phyloP scores from a whole-genome alignment of 2,888 invertebrate species.

The Campopleginae sp. region DNA sequence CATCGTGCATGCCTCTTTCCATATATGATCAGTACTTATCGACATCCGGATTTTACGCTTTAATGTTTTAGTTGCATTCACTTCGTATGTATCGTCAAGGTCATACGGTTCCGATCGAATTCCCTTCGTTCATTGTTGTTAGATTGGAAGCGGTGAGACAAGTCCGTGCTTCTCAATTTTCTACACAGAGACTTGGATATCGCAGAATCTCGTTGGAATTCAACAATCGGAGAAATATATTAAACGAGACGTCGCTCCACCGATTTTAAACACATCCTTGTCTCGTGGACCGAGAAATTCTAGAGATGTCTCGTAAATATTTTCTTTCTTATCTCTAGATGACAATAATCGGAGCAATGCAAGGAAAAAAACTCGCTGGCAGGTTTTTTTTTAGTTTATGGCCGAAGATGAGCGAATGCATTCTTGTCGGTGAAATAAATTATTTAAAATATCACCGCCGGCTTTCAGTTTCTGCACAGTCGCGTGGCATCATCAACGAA shows the following conservation, averaged over 20 bases:
- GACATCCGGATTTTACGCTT: conserved; percentile 24
- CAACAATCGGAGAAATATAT: background rate
- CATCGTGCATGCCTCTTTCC: background rate
- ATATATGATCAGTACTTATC: background rate
- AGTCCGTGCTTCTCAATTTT: conserved; percentile 21
- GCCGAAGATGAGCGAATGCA: conserved; percentile 1
- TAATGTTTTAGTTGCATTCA: conserved; percentile 50
- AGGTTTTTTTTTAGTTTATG: conserved; percentile 26
- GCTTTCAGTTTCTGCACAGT: conserved; percentile 9
- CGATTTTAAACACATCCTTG: background rate
- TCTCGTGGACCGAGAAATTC: background rate
- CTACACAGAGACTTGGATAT: background rate
- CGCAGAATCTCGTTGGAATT: background rate
- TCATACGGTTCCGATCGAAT: conserved; percentile 54
- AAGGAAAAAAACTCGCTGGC: conserved; percentile 2
- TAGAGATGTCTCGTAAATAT: background rate
- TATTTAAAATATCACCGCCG: background rate
- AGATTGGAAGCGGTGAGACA: conserved; percentile 14
- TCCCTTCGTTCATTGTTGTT: conserved; percentile 37
- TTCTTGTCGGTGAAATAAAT: background rate
- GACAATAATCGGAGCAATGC: background rate
- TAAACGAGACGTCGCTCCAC: background rate
- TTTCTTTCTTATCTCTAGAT: background rate
- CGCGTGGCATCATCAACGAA: background rate
- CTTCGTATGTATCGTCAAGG: conserved; percentile 43